Conservation (phyloP, 2,888 invertebrate genomes). For the Kuschelorhynchus macadamiae region DNA sequence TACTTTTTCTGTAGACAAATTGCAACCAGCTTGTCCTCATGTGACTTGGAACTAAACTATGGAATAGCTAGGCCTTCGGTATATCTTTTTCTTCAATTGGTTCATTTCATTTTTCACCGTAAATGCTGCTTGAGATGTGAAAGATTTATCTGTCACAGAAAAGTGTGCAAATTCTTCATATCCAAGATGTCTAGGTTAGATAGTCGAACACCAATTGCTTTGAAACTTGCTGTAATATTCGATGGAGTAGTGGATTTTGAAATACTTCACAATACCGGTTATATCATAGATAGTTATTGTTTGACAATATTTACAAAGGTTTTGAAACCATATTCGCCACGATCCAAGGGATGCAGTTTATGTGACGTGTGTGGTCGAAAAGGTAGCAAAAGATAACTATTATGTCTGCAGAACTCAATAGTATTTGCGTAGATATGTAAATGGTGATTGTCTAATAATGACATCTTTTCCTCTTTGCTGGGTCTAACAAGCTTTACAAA, state of each 20-base stretch:
- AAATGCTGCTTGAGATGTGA: no score
- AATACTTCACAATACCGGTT: not conserved
- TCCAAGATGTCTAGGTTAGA: not conserved
- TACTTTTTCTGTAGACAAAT: no score
- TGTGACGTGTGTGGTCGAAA: no score
- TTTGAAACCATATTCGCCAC: slow-evolving; percentile 19
- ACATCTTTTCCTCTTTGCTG: slow-evolving; percentile 26
- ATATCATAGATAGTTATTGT: slow-evolving; percentile 28
- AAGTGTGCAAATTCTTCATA: not conserved
- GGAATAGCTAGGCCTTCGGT: no score
- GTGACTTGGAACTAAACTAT: no score
- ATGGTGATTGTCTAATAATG: slow-evolving; percentile 49
- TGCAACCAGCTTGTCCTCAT: no score
- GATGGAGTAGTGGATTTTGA: no score
- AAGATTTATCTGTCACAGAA: no score
- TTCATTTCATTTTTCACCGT: no score
- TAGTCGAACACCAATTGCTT: not conserved
- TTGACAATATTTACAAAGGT: slow-evolving; percentile 16
- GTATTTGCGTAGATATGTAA: not conserved
- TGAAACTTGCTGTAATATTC: not conserved
- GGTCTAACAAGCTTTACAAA: slow-evolving; percentile 48
- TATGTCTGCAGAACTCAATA: no score
- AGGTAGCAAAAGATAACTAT: no score
- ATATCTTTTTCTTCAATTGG: no score
- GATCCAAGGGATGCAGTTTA: slow-evolving; percentile 12